Percentiles rank a stretch among this genome's conserved stretches.
phyloP scores from a whole-genome alignment of 2,797 vertebrate species.

The Ptychobarbus kaznakovi region DNA sequence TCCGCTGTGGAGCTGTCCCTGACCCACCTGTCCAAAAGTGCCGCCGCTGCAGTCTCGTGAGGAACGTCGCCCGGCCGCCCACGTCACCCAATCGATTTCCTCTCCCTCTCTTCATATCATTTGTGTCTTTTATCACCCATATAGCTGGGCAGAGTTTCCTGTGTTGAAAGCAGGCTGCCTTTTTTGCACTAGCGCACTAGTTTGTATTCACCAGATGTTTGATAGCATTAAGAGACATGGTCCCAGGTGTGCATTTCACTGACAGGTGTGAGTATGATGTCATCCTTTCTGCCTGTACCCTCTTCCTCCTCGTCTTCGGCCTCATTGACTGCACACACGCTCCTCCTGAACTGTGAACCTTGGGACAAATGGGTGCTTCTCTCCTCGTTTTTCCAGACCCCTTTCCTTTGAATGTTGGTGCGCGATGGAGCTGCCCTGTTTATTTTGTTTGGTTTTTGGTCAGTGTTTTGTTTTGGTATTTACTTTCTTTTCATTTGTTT shows the following conservation, averaged over 20 bases:
- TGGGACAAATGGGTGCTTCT: slow-evolving; percentile 54
- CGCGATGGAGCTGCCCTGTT: slow-evolving; percentile 63
- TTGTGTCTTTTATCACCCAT: slow-evolving; percentile 73
- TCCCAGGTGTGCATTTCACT: slow-evolving; percentile 57
- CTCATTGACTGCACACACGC: slow-evolving; percentile 59
- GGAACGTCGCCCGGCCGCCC: slow-evolving; percentile 52
- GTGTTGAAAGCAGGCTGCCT: slow-evolving; percentile 90
- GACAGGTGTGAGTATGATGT: slow-evolving; percentile 44
- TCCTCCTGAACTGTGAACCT: slow-evolving; percentile 56
- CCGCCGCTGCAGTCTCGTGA: slow-evolving; percentile 81
- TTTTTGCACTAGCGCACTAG: slow-evolving; percentile 99
- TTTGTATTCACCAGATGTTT: slow-evolving; percentile 82
- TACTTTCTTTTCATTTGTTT: not conserved
- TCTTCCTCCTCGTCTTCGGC: slow-evolving; percentile 51
- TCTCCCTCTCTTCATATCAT: slow-evolving; percentile 55
- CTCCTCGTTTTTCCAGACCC: not conserved
- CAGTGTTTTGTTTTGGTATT: not conserved
- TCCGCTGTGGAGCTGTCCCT: slow-evolving; percentile 91
- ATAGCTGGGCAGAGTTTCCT: slow-evolving; percentile 90
- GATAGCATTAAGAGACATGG: slow-evolving; percentile 92
- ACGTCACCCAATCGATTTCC: slow-evolving; percentile 65
- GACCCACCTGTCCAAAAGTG: slow-evolving; percentile 88
- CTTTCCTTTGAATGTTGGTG: slow-evolving; percentile 60
- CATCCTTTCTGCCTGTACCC: slow-evolving; percentile 58
- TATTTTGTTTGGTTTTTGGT: not conserved